phyloP scores from a whole-genome alignment of 2,797 vertebrate species.

The Caiman crocodilus region DNA sequence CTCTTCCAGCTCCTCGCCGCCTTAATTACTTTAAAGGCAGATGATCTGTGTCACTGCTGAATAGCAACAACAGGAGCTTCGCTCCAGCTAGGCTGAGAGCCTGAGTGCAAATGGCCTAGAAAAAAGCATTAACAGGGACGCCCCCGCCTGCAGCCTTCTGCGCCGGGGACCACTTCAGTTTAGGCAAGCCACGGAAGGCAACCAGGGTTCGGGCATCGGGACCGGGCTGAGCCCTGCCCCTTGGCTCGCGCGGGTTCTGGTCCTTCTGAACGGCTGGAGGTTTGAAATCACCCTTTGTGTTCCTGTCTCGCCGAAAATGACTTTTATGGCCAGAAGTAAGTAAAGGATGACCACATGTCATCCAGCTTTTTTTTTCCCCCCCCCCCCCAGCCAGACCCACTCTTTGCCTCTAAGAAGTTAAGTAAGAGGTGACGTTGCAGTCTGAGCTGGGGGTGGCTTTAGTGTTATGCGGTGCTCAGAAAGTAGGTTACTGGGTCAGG shows the following conservation, averaged over 20 bases:
- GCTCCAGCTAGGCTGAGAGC: not conserved
- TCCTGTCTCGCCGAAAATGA: conserved; percentile 2
- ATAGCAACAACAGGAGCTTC: no score
- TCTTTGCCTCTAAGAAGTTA: conserved; percentile 63
- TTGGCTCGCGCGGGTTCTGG: fast-evolving
- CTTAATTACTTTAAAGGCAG: not conserved
- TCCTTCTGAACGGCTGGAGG: not conserved
- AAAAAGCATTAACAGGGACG: not conserved
- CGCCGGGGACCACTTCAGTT: not conserved
- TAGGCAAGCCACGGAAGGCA: fast-evolving
- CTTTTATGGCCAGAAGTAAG: conserved; percentile 44
- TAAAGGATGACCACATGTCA: not conserved
- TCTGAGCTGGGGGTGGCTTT: conserved; percentile 69
- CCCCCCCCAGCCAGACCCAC: conserved; percentile 1
- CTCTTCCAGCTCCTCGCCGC: not conserved
- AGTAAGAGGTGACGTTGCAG: conserved; percentile 72
- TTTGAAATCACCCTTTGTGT: conserved; percentile 7
- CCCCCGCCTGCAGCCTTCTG: not conserved
- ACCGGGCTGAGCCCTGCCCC: not conserved
- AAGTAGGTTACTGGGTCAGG: conserved; percentile 84
- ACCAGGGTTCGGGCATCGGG: not conserved
- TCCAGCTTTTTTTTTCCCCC: not conserved
- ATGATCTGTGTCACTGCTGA: not conserved
- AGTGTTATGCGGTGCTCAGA: conserved; percentile 69
- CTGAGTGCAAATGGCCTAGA: not conserved